These are phyloP conservation scores for Epizoanthus illoricatus DNA, from an alignment of 92 coral and sea anemone species.

Conservation along the genomic window DNA sequence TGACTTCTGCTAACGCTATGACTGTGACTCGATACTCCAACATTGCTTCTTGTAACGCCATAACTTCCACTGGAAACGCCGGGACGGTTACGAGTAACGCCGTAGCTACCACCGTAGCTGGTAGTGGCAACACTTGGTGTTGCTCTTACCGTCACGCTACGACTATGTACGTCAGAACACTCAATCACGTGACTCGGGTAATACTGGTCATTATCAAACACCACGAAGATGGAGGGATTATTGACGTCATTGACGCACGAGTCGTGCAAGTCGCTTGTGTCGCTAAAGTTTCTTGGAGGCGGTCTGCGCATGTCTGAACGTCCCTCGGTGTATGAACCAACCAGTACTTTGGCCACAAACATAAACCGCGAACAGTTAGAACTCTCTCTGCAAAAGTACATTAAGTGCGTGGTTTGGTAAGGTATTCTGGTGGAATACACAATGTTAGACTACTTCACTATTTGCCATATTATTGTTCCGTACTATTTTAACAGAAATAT, in stretches of 20 bases:
- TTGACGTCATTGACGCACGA: conserved; percentile 67
- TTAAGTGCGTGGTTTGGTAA: neutral
- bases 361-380: conserved; percentile 54
- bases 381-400: conserved; percentile 49
- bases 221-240: conserved; percentile 66
- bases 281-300: conserved; percentile 36
- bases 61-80: no score
- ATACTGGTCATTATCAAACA: conserved; percentile 67
- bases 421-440: no score
- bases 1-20: no score
- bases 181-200: conserved; percentile 66
- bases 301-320: conserved; percentile 51
- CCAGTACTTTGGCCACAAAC: conserved; percentile 73
- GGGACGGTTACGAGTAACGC: no score
- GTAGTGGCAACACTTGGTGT: no score
- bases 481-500: no score
- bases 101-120: no score
- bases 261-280: conserved; percentile 56
- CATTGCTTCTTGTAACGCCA: no score
- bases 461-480: no score
- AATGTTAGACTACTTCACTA: no score
- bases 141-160: no score
- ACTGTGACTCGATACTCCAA: no score
- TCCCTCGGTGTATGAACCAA: conserved; percentile 71
- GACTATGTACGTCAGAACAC: neutral